Evolutionary conservation across 2,888 invertebrate species (phyloP).

Genomic region (Helicoverpa assulta): DNA sequence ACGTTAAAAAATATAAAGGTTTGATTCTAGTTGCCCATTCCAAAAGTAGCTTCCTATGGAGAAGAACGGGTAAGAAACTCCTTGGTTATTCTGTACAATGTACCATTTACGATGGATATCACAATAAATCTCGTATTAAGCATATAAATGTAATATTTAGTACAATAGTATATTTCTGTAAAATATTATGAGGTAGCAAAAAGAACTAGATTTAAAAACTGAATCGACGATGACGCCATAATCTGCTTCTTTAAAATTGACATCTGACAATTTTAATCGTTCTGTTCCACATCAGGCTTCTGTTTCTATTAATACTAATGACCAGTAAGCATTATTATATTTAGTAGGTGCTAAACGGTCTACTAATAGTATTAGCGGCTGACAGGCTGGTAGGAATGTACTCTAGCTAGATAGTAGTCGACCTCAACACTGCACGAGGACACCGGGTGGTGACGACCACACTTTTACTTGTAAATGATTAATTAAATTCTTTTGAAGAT

Average conservation of each 20-base stretch:
- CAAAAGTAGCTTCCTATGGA: too few species aligned
- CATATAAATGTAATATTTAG: slow-evolving; percentile 1
- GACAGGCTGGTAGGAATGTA: slow-evolving; percentile 66
- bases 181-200: not conserved
- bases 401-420: slow-evolving; percentile 85
- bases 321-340: slow-evolving; percentile 19
- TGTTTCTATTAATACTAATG: slow-evolving; percentile 26
- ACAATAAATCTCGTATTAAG: slow-evolving; percentile 1
- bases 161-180: not conserved
- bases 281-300: not conserved
- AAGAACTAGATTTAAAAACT: not conserved
- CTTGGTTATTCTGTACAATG: too few species aligned
- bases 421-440: slow-evolving; percentile 84
- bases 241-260: not conserved
- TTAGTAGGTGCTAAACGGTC: slow-evolving; percentile 31
- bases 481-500: slow-evolving; percentile 4
- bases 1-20: too few species aligned
- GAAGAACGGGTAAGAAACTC: too few species aligned
- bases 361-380: slow-evolving; percentile 41
- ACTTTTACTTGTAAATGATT: slow-evolving; percentile 73
- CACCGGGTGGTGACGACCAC: slow-evolving; percentile 72
- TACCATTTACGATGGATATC: slow-evolving; percentile 29
- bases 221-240: not conserved
- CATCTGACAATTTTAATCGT: not conserved
- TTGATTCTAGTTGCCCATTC: too few species aligned